Conservation (phyloP, 2,888 invertebrate species). For the Saturnia pavonia region DNA sequence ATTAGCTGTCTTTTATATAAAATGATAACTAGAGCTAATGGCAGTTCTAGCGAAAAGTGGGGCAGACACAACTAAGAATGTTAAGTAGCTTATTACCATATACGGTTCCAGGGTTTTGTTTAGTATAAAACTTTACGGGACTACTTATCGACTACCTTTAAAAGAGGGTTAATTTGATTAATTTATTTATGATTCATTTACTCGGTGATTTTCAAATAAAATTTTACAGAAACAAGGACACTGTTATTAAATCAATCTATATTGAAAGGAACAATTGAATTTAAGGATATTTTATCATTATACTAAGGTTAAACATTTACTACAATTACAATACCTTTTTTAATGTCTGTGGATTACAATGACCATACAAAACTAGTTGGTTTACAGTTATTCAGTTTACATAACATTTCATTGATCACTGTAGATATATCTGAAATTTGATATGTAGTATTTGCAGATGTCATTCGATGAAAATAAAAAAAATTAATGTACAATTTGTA, state of each 20-base stretch:
- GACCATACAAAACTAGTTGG: background rate
- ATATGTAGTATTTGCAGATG: background rate
- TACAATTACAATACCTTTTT: slow-evolving; percentile 1
- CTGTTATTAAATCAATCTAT: too few species aligned
- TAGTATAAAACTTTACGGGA: slow-evolving; percentile 52
- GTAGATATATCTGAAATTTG: background rate
- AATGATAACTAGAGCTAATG: slow-evolving; percentile 29
- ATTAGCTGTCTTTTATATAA: slow-evolving; percentile 23
- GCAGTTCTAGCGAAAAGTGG: slow-evolving; percentile 50
- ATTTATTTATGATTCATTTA: too few species aligned
- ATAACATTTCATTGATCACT: background rate
- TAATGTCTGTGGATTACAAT: background rate
- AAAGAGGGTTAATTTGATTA: background rate
- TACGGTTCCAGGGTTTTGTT: slow-evolving; percentile 46
- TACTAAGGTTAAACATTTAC: background rate
- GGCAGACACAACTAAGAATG: slow-evolving; percentile 57
- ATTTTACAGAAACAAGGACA: too few species aligned
- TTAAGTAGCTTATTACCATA: slow-evolving; percentile 52
- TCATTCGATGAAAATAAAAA: background rate
- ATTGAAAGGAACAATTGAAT: background rate
- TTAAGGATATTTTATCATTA: background rate
- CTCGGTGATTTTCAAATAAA: too few species aligned
- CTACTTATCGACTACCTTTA: slow-evolving; percentile 13
- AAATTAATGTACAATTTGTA: background rate
- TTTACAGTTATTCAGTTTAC: background rate